Conservation (phyloP, 2,888 invertebrate genomes). For the Lochmaea capreae region DNA sequence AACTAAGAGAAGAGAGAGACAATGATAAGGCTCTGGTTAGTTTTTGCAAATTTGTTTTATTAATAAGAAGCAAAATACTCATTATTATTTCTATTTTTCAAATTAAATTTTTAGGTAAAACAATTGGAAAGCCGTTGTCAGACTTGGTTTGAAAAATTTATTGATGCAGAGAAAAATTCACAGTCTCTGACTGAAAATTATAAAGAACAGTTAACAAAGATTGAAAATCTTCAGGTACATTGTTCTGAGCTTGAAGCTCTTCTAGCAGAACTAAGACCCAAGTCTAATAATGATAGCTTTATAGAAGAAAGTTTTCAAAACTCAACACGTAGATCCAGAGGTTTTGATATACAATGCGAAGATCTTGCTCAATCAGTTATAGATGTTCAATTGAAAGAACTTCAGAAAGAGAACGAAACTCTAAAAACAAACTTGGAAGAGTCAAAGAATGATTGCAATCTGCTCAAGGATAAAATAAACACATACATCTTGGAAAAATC, state of each 20-base stretch:
- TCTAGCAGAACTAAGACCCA: constrained; percentile 64
- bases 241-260: constrained; percentile 63
- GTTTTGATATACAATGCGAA: constrained; percentile 51
- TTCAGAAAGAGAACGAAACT: constrained; percentile 56
- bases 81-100: not conserved
- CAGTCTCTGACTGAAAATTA: constrained; percentile 53
- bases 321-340: constrained; percentile 39
- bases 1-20: constrained; percentile 69
- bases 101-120: constrained; percentile 58
- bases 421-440: constrained; percentile 46
- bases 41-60: not conserved
- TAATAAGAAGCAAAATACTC: not conserved
- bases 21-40: constrained; percentile 63
- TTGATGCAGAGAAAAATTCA: constrained; percentile 55
- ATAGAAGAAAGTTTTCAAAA: constrained; percentile 47
- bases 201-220: constrained; percentile 54
- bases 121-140: constrained; percentile 60
- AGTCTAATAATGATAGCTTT: constrained; percentile 51
- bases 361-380: constrained; percentile 63
- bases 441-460: not conserved
- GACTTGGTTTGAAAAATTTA: constrained; percentile 57
- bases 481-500: constrained; percentile 13
- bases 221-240: constrained; percentile 53
- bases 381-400: constrained; percentile 63
- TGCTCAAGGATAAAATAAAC: constrained; percentile 19